Evolutionary conservation across 2,888 invertebrate genomes (phyloP).

Genomic region (Ochropacha duplaris): DNA sequence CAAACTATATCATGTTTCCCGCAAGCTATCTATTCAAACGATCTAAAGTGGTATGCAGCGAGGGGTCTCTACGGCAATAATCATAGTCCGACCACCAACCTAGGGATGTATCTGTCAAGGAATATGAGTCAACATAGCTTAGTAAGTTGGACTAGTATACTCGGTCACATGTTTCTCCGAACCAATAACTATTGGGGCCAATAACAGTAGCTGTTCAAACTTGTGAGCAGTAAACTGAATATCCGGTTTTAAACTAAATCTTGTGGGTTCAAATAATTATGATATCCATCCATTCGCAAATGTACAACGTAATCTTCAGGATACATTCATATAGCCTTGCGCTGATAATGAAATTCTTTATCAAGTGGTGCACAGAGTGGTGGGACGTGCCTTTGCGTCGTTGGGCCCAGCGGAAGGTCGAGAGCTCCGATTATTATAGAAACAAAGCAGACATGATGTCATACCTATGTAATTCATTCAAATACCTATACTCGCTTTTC

Average conservation of each 20-base stretch:
- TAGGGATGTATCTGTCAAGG: background rate
- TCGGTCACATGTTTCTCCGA: background rate
- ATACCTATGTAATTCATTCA: background rate
- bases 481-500: too few species aligned
- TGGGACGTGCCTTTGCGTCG: slow-evolving; percentile 52
- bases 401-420: slow-evolving; percentile 34
- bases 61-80: background rate
- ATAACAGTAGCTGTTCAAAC: background rate
- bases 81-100: background rate
- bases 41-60: background rate
- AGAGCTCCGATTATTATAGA: slow-evolving; percentile 21
- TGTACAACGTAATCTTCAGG: slow-evolving; percentile 41
- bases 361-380: slow-evolving; percentile 62
- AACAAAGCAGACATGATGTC: background rate
- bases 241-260: background rate
- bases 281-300: background rate
- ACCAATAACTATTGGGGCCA: background rate
- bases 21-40: slow-evolving; percentile 13
- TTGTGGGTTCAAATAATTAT: background rate
- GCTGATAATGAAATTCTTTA: slow-evolving; percentile 75
- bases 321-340: slow-evolving; percentile 55
- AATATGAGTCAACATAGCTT: background rate
- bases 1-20: slow-evolving; percentile 20
- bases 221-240: background rate
- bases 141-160: background rate